Evolutionary conservation across 1,140 invertebrate species (phyloP), one percentile per base, ranked within the genome.

Genomic region (Gryllus bimaculatus): DNA sequence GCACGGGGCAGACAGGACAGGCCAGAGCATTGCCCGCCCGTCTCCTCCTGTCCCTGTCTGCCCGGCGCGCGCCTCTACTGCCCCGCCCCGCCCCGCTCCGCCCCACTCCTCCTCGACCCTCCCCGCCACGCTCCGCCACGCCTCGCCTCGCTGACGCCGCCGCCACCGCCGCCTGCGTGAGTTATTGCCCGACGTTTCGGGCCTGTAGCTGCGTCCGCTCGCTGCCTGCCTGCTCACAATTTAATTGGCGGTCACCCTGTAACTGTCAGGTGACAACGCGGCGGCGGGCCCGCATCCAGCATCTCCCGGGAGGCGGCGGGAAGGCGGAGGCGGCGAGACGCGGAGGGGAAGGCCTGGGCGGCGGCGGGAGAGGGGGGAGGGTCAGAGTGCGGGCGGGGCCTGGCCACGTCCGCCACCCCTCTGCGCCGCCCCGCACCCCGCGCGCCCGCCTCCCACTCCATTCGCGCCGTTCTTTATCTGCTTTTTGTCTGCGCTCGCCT

Each of bases 231-330:
- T 66, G 54, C 54, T 66, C 54, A 66, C 54, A 66, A 66, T 66
- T 66, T 66, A 66, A 66, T 66, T 66, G 54, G 54, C 54, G 54
- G 54, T 66, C 54, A 66, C 54, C 54, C 54, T 66, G 54, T 66
- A 66, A 66, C 54, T 66, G 54, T 66, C 54, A 66, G 54, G 18
- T 66, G 54, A 66, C 54, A 66, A 66, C 54, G 54, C 54, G 54
- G 2, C 54, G 54, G 54, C 54, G 54, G 54, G 54, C 54, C 54
- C 18, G 54, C 10, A 18, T 66, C 54, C 54, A 66, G 54, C 54
- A 66, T 66, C 54, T 66, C 54, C 10, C 54, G 54, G 54, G 54
- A 10, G 54, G 54, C 54, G 10, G 54, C 54, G 54, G 54, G 54
- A 7, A 66, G 10, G 18, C 54, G 54, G 54, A 10, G 54, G 54